Base-by-base conservation (phyloP, 2,888 invertebrate genomes). In the Hanleya hanleyi region DNA sequence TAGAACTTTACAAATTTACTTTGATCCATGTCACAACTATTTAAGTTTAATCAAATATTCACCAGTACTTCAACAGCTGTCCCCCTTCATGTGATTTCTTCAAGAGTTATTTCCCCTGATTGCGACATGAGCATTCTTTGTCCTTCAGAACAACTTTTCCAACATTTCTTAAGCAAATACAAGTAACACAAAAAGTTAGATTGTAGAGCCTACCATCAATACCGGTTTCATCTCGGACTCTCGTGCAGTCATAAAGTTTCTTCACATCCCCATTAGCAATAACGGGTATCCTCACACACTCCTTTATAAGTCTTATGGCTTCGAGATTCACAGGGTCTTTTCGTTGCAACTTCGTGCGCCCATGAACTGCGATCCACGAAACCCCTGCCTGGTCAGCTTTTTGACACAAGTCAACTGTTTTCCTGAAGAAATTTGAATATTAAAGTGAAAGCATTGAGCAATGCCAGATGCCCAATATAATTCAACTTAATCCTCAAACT, bases 201-300 rank as follows among this genome's bases (percentile, higher is more conserved):
- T 18, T 41, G 9, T 41, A 4, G n/a, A 3, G 67, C 84, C 77
- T 89, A 91, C 97, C 98, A 82, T 92, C 86, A 0, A 91, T 92
- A n/a, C 94, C 93, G 0, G 96, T 95, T 72, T 89, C 84, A 49
- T 93, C 90, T 79, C 94, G 93, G 49, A 98, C 91, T 18, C 91
- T 86, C 73, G 93, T 88, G 36, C 95, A 96, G 89, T 95, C 95
- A n/a, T 92, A 88, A 73, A 95, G 91, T 64, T 92, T 93, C 84
- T 94, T 95, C 0, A 97, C 92, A 84, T 97, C 97, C 47, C 99
- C 99, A 92, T 99, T 99, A 0, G 96, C 97, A 79, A 98, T 93
- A 0, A 99, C 92, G 0, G 99, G 98, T 79, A 98, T 92, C 90
- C 88, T 65, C n/a, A 97, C 90, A 77, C 93, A 93, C 68, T 94